These are phyloP conservation scores for Himantopus leucocephalus DNA, from an alignment of 2,113 vertebrate species.

Conservation along the genomic window DNA sequence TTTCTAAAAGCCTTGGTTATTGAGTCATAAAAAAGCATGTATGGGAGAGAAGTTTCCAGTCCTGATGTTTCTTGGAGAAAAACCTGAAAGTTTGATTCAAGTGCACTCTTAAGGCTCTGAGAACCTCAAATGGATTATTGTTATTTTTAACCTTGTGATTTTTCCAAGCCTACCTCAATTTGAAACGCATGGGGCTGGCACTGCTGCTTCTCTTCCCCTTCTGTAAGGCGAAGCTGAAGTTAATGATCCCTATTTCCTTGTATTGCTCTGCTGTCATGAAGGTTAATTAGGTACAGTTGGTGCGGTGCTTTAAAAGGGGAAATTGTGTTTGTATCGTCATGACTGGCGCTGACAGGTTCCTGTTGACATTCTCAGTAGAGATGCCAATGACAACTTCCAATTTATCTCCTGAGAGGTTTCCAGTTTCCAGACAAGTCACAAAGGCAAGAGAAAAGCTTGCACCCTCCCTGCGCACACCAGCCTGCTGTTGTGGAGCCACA, in stretches of 20 bases:
- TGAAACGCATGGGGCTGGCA: not conserved
- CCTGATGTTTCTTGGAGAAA: not conserved
- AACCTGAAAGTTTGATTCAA: constrained; percentile 3
- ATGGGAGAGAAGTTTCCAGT: not conserved
- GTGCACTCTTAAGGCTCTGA: not conserved
- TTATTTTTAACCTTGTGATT: constrained; percentile 45
- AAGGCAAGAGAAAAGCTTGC: not conserved
- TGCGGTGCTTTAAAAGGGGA: not conserved
- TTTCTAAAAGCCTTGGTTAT: not conserved
- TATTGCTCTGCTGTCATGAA: constrained; percentile 20
- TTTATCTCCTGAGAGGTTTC: not conserved
- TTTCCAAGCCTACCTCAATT: not conserved
- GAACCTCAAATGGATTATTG: constrained; percentile 2
- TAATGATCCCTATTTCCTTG: constrained; percentile 55
- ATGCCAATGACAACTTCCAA: not conserved
- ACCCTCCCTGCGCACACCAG: not conserved
- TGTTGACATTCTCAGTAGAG: not conserved
- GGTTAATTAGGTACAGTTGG: constrained; percentile 58
- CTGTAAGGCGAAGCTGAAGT: constrained; percentile 22
- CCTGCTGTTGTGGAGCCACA: not conserved
- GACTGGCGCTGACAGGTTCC: not conserved
- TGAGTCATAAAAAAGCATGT: not conserved
- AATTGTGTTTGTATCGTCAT: not conserved
- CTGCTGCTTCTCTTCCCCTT: not conserved
- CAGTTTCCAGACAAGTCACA: not conserved